Conservation (phyloP, 2,113 vertebrate species). For the Micromys minutus region DNA sequence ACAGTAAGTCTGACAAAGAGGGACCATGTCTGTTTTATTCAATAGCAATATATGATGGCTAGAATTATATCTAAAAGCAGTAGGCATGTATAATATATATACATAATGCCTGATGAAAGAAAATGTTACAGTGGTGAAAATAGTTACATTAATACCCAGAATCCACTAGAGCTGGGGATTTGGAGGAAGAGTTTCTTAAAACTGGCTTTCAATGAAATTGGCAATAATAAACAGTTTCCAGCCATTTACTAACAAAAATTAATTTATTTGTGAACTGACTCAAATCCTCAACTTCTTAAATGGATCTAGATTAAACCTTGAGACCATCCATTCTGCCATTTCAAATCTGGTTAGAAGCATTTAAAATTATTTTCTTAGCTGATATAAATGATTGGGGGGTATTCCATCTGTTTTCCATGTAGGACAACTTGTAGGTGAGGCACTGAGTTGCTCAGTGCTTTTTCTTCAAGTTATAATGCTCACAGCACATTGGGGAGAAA, state of each 20-base stretch:
- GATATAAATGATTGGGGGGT: neutral
- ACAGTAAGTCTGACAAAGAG: conserved; percentile 5
- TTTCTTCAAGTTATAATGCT: conserved; percentile 52
- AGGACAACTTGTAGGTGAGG: conserved; percentile 25
- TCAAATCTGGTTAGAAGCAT: conserved; percentile 6
- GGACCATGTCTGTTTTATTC: neutral
- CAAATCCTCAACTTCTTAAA: conserved; percentile 35
- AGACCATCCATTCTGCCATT: conserved; percentile 16
- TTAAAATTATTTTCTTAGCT: neutral
- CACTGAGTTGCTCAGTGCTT: neutral
- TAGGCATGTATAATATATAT: conserved; percentile 19
- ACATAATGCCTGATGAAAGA: neutral
- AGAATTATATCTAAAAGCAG: conserved; percentile 42
- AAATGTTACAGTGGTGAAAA: neutral
- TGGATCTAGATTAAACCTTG: neutral
- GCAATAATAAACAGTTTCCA: neutral
- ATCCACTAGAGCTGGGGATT: neutral
- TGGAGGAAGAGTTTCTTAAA: neutral
- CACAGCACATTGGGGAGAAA: conserved; percentile 7
- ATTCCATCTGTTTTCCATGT: neutral
- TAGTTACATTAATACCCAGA: neutral
- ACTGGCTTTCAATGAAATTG: neutral
- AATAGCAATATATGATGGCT: neutral
- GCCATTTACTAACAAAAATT: conserved; percentile 18
- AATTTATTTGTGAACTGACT: conserved; percentile 11